Percentiles rank a stretch among this genome's conserved stretches.
Evolutionary conservation across 2,888 invertebrate species (phyloP).

Genomic region (Drosophila vallismaia): DNA sequence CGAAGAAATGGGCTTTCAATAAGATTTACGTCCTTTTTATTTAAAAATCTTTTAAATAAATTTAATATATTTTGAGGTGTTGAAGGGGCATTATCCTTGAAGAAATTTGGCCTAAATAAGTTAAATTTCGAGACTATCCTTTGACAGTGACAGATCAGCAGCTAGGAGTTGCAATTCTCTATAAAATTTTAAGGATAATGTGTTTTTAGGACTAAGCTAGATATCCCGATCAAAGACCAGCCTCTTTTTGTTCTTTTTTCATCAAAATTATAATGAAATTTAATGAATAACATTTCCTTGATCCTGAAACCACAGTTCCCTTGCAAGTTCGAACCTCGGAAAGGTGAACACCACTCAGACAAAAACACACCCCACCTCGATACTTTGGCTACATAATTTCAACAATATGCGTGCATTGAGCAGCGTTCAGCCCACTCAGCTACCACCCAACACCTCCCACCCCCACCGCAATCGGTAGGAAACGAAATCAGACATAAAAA

Average conservation of each 20-base stretch:
- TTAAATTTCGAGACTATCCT: too few species aligned
- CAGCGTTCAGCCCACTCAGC: constrained; percentile 28
- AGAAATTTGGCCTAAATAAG: too few species aligned
- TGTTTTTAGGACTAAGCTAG: too few species aligned
- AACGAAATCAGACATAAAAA: constrained; percentile 81
- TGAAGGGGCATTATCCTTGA: too few species aligned
- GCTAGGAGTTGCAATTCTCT: too few species aligned
- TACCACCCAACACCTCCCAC: constrained; percentile 20
- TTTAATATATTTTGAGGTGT: too few species aligned
- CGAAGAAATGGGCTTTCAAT: too few species aligned
- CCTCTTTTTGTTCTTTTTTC: background rate
- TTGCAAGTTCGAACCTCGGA: constrained; percentile 35
- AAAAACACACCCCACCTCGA: constrained; percentile 23
- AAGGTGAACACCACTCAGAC: constrained; percentile 59
- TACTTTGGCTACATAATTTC: constrained; percentile 78
- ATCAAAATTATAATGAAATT: background rate
- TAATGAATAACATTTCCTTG: background rate
- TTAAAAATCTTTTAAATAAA: too few species aligned
- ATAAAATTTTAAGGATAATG: too few species aligned
- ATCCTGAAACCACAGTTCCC: constrained; percentile 42
- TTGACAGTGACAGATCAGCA: too few species aligned
- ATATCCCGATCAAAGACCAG: background rate
- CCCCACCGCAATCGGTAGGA: constrained; percentile 38
- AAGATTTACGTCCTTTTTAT: too few species aligned
- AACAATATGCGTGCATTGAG: constrained; percentile 79